Percentiles rank a stretch among this genome's conserved stretches.
Conservation (phyloP, 2,113 vertebrate genomes). For the Carassius carassius region DNA sequence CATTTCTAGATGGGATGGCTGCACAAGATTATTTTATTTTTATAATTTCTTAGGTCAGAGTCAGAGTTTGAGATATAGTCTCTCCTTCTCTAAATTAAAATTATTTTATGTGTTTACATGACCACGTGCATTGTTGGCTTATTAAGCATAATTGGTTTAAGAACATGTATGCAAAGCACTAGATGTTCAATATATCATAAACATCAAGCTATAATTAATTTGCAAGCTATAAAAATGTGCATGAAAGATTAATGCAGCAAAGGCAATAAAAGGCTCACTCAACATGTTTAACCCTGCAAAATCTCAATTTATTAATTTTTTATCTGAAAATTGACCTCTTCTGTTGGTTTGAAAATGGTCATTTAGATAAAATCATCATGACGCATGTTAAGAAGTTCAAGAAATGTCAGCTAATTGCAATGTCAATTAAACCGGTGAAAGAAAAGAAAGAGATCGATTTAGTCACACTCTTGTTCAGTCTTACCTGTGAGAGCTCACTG, state of each 20-base stretch:
- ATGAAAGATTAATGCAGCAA: not conserved
- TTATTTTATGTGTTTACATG: not conserved
- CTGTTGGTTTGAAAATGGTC: not conserved
- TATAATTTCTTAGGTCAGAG: not conserved
- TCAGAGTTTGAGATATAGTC: not conserved
- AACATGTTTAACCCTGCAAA: not conserved
- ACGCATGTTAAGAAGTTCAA: not conserved
- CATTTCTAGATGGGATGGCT: too few relatives aligned
- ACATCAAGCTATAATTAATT: not conserved
- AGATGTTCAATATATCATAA: not conserved
- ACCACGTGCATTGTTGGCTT: not conserved
- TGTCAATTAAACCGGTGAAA: not conserved
- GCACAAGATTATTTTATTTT: too few relatives aligned
- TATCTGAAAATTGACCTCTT: not conserved
- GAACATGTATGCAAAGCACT: not conserved
- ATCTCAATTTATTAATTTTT: not conserved
- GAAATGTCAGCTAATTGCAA: not conserved
- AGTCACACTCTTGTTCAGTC: not conserved
- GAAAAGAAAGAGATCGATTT: not conserved
- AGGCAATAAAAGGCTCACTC: not conserved
- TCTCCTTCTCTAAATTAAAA: not conserved
- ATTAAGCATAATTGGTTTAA: not conserved
- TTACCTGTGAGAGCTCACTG: slow-evolving; percentile 91
- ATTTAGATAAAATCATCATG: not conserved
- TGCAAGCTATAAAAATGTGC: not conserved